Base-by-base conservation (phyloP, 2,797 vertebrate genomes). In the Neostethus bicornis region DNA sequence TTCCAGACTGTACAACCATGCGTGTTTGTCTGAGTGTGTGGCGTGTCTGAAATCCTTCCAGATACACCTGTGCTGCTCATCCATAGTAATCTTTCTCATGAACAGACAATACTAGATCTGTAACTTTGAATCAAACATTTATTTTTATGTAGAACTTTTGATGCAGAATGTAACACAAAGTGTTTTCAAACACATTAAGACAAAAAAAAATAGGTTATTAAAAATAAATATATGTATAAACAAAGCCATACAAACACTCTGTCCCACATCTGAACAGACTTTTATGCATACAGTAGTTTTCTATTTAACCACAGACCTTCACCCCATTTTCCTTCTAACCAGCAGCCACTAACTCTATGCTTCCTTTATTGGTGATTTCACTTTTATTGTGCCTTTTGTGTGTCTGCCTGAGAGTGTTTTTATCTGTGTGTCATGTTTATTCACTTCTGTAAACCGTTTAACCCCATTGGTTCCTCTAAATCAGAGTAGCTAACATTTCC, bases 1-100 rank as follows among this genome's bases (percentile, higher is more conserved):
- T 75, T 73, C 44, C 29, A 68, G 62, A 68, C 38, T 17, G 51
- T 46, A 49, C 53, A 56, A 5, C 51, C 7, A 2, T 38, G 55
- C 66, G 37, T 49, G n/a, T 32, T 13, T 41, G 12, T 61, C 37
- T 64, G 29, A 7, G 16, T 48, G 35, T 42, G 32, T 52, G 37
- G 38, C 49, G 24, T 45, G 58, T 71, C 14, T 45, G 38, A 61
- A 49, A 51, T 19, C 57, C 48, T 49, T 46, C 67, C 28, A 70
- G 28, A 57, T 9, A 17, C 48, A 28, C 51, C 39, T 57, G 65
- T 64, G 53, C 49, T 37, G 9, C 39, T 62, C 34, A 56, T 39
- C 39, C 48, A 47, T 17, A 32, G 31, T 49, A 7, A 62, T 41
- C 46, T 10, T 37, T 39, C 48, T 10, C 20, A 38, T 44, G 9